These are phyloP conservation scores for Pantherophis alleghaniensis DNA, from an alignment of 2,797 vertebrate genomes.

Conservation along the genomic window DNA sequence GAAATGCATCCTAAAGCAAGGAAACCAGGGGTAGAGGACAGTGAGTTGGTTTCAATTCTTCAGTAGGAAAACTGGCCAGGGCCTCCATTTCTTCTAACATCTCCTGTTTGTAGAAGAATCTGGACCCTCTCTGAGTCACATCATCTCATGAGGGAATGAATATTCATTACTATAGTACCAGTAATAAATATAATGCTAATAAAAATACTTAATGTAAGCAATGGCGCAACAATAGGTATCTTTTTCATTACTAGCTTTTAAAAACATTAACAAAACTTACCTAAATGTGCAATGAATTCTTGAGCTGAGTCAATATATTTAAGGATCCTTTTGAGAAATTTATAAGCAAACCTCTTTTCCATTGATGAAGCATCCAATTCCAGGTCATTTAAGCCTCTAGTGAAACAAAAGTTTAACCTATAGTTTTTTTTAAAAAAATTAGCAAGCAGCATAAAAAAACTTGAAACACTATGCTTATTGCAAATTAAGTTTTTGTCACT, in stretches of 20 bases:
- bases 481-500: background rate
- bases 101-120: background rate
- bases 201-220: background rate
- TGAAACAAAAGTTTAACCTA: slow-evolving; percentile 24
- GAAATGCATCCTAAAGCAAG: background rate
- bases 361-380: slow-evolving; percentile 93
- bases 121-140: background rate
- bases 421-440: background rate
- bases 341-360: slow-evolving; percentile 97
- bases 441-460: background rate
- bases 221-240: background rate
- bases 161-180: background rate
- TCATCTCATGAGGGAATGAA: background rate
- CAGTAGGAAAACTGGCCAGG: background rate
- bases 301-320: slow-evolving; percentile 97
- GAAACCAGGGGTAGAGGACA: background rate
- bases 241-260: background rate
- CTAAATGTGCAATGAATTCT: slow-evolving; percentile 94
- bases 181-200: background rate
- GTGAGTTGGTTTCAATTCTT: background rate
- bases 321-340: slow-evolving; percentile 95
- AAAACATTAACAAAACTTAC: slow-evolving; percentile 70
- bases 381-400: slow-evolving; percentile 87
- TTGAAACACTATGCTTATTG: slow-evolving; percentile 11
- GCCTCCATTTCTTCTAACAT: background rate